phyloP scores from a whole-genome alignment of 1,140 invertebrate species.

The Dendrolimus punctatus region DNA sequence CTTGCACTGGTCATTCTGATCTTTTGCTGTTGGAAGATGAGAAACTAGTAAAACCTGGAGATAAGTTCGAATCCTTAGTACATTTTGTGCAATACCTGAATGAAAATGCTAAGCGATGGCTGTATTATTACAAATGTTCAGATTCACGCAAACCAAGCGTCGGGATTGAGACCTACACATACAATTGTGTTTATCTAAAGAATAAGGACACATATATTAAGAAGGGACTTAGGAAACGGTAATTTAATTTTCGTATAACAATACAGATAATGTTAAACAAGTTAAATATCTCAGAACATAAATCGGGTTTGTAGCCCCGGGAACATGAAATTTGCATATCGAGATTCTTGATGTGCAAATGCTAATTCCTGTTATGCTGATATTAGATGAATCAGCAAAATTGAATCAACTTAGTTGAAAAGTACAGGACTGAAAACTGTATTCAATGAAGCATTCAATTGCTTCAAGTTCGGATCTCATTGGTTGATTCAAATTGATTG shows the following conservation, averaged over 20 bases:
- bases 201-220: constrained; percentile 19
- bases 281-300: no score
- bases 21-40: constrained; percentile 19
- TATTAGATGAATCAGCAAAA: no score
- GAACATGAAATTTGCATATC: no score
- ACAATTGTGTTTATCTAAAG: constrained; percentile 18
- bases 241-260: constrained; percentile 1
- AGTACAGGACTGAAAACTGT: no score
- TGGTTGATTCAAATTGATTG: no score
- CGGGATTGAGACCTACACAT: constrained; percentile 15
- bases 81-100: constrained; percentile 23
- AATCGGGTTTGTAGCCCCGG: no score
- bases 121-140: constrained; percentile 21
- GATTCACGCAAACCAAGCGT: constrained; percentile 16
- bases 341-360: no score
- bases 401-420: no score
- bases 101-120: constrained; percentile 24
- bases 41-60: constrained; percentile 20
- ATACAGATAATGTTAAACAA: no score
- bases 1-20: constrained; percentile 13
- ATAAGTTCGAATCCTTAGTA: constrained; percentile 20
- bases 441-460: no score
- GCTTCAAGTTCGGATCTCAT: no score
- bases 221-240: constrained; percentile 20
- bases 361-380: no score